Evolutionary conservation across 2,797 vertebrate species (phyloP).

Genomic region (Serranus cabrilla): DNA sequence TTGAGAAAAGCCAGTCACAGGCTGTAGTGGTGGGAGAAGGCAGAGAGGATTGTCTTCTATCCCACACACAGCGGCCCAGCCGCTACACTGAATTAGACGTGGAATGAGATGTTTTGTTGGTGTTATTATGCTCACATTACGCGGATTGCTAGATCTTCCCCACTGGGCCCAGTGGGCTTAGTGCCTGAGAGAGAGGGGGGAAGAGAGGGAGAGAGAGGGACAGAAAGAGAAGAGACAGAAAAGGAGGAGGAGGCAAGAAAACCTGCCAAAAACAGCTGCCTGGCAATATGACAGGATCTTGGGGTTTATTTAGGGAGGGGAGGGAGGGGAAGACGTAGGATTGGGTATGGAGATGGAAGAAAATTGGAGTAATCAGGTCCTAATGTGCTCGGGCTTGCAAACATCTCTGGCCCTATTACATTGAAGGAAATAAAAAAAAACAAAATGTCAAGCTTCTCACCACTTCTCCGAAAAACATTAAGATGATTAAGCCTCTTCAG

Average conservation of each 20-base stretch:
- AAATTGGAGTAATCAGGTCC: slow-evolving; percentile 69
- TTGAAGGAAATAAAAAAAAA: slow-evolving; percentile 36
- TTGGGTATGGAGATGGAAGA: slow-evolving; percentile 52
- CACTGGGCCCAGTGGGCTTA: slow-evolving; percentile 74
- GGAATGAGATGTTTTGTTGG: slow-evolving; percentile 81
- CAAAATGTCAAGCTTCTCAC: slow-evolving; percentile 59
- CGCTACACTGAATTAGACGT: slow-evolving; percentile 74
- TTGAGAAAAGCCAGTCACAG: slow-evolving; percentile 52
- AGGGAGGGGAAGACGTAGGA: slow-evolving; percentile 31
- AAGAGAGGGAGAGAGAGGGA: slow-evolving; percentile 1
- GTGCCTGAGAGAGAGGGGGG: slow-evolving; percentile 45
- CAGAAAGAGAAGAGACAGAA: slow-evolving; percentile 12
- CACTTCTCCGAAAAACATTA: slow-evolving; percentile 66
- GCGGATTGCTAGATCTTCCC: slow-evolving; percentile 81
- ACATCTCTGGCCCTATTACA: slow-evolving; percentile 59
- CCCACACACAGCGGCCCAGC: slow-evolving; percentile 66
- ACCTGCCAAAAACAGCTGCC: slow-evolving; percentile 77
- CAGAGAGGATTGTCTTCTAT: slow-evolving; percentile 69
- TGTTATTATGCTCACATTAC: slow-evolving; percentile 82
- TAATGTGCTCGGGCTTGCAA: slow-evolving; percentile 70
- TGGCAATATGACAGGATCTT: slow-evolving; percentile 70
- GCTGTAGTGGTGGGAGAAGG: slow-evolving; percentile 44
- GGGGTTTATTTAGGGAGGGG: slow-evolving; percentile 56
- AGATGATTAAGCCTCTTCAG: slow-evolving; percentile 78
- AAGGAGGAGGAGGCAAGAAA: slow-evolving; percentile 38